Evolutionary conservation across 2,888 invertebrate species (phyloP).

Genomic region (Rotaria sp.): DNA sequence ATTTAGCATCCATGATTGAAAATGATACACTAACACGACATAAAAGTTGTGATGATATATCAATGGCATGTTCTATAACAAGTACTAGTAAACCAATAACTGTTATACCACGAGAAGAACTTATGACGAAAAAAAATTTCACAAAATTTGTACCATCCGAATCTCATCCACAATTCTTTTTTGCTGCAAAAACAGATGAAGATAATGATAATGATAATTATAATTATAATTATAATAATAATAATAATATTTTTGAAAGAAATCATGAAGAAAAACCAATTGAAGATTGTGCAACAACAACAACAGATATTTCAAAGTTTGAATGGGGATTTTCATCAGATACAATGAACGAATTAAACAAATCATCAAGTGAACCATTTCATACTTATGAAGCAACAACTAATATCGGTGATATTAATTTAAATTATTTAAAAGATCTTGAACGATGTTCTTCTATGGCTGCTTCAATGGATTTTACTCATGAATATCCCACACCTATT

Average conservation of each 20-base stretch:
- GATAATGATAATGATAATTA: background rate
- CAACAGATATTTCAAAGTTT: background rate
- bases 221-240: background rate
- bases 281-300: background rate
- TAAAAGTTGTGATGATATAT: conserved; percentile 2
- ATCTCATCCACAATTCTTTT: conserved; percentile 14
- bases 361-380: background rate
- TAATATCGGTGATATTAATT: conserved; percentile 7
- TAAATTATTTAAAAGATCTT: background rate
- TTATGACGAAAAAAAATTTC: background rate
- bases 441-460: background rate
- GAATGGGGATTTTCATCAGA: conserved; percentile 20
- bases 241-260: background rate
- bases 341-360: conserved; percentile 28
- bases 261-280: background rate
- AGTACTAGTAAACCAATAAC: background rate
- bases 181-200: background rate
- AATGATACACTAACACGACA: background rate
- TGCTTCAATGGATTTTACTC: background rate
- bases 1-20: background rate
- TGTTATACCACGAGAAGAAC: no score
- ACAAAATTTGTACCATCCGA: background rate
- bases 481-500: background rate
- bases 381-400: background rate
- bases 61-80: background rate